phyloP scores from a whole-genome alignment of 2,888 invertebrate genomes.

The Crocallis elinguaria region DNA sequence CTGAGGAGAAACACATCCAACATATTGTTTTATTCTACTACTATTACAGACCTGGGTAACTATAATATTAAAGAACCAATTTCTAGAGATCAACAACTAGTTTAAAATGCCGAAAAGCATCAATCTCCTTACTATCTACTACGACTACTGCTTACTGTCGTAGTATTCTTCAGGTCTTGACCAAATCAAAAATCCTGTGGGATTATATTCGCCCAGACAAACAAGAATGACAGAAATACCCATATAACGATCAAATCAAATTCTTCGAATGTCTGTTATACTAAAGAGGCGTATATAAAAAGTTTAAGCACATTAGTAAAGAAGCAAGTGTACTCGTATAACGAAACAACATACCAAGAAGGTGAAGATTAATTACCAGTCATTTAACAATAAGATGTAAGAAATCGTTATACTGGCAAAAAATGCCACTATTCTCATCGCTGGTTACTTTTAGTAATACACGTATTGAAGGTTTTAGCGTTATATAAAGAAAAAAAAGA shows the following conservation, averaged over 20 bases:
- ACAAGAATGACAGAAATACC: too few relatives aligned
- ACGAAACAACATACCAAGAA: conserved; percentile 25
- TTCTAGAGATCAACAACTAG: too few relatives aligned
- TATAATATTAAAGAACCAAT: too few relatives aligned
- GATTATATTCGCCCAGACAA: too few relatives aligned
- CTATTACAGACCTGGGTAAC: too few relatives aligned
- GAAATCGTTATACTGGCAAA: conserved; percentile 32
- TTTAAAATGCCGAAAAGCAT: too few relatives aligned
- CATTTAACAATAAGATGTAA: conserved; percentile 38
- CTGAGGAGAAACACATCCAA: conserved; percentile 17
- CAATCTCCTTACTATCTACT: too few relatives aligned
- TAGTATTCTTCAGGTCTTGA: too few relatives aligned
- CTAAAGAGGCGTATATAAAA: background rate
- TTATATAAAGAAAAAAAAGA: background rate
- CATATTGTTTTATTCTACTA: conserved; percentile 7
- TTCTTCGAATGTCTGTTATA: too few relatives aligned
- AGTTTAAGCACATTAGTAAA: conserved; percentile 7
- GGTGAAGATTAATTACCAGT: conserved; percentile 29
- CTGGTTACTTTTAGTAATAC: conserved; percentile 19
- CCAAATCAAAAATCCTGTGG: too few relatives aligned
- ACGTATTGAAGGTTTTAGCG: background rate
- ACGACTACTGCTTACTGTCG: too few relatives aligned
- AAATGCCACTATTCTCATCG: conserved; percentile 36
- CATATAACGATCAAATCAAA: too few relatives aligned
- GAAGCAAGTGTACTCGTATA: conserved; percentile 22